Evolutionary conservation across 1,140 invertebrate genomes (phyloP), one percentile per base, ranked within the genome.

Genomic region (Zaprionus capensis): DNA sequence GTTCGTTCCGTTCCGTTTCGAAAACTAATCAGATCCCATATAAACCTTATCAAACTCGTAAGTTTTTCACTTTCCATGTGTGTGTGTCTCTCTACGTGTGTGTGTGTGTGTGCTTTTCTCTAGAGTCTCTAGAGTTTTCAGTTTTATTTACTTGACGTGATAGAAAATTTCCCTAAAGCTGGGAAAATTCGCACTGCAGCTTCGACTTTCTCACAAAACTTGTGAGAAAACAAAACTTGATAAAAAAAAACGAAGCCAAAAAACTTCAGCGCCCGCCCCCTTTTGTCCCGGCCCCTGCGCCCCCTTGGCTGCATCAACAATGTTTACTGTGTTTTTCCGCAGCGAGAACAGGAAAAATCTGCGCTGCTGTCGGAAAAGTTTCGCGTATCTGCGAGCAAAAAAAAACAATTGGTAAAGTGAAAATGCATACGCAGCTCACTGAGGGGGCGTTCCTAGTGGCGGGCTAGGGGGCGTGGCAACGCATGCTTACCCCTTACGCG

Each of bases 81-180:
- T 31, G 31, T 34, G 31, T 31, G 31, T 31, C 2, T 31, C 9
- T 31, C 31, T 31, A 31, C 9, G 31, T 31, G 9, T 31, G 31
- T 34, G 0, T 34, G 0, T 34, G 31, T 34, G 9, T 34, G 4
- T 11, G 9, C 31, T 34, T 34, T 34, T 34, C 31, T 11, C 31
- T 34, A 11, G 31, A 34, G 31, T 11, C 31, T 34, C 31, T 34
- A 34, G 9, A 34, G 31, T 34, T 34, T 34, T 34, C 31, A 34
- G 31, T 34, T 34, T 34, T 62, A 62, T 49, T 74, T 69, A 24
- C 11, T 20, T 17, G 36, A 63, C 51, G 72, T 63, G 26, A 17
- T 38, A 64, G 41, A 63, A 68, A 63, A 68, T 41, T 55, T 56
- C 12, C 46, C 49, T 28, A 56, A 69, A 69, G 49, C 66, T 34